phyloP scores from a whole-genome alignment of 1,140 invertebrate genomes.

The Linepithema humile region DNA sequence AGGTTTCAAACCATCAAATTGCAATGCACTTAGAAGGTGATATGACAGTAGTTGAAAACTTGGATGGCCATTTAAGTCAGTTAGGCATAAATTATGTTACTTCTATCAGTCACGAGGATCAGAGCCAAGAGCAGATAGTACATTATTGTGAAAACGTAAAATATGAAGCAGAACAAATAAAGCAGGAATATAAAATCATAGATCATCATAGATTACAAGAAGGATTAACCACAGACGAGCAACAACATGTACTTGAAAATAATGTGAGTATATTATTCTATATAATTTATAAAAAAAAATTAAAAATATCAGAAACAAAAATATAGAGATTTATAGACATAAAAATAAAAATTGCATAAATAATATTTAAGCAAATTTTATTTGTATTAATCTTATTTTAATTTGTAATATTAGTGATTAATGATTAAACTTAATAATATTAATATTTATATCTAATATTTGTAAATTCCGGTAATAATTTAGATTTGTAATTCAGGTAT shows the following conservation, averaged over 20 bases:
- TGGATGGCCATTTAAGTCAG: conserved; percentile 77
- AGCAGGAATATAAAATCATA: no score
- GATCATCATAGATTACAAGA: conserved; percentile 76
- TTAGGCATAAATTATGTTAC: conserved; percentile 83
- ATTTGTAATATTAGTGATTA: no score
- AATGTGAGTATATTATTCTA: conserved; percentile 66
- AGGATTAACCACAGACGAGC: conserved; percentile 68
- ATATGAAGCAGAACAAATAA: conserved; percentile 76
- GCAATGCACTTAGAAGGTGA: conserved; percentile 80
- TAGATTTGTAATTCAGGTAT: conserved; percentile 53
- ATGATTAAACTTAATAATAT: no score
- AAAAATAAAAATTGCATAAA: not conserved
- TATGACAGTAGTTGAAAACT: conserved; percentile 81
- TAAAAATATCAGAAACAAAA: not conserved
- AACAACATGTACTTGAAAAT: conserved; percentile 70
- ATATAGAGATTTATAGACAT: not conserved
- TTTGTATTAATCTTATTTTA: no score
- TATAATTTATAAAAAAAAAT: not conserved
- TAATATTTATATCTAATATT: no score
- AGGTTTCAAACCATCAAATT: conserved; percentile 82
- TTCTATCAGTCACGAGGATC: conserved; percentile 76
- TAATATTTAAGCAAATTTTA: not conserved
- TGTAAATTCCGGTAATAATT: no score
- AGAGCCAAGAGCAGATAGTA: conserved; percentile 76
- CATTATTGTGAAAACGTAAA: conserved; percentile 80